Evolutionary conservation across 2,888 invertebrate species (phyloP).

Genomic region (Spodoptera exigua): DNA sequence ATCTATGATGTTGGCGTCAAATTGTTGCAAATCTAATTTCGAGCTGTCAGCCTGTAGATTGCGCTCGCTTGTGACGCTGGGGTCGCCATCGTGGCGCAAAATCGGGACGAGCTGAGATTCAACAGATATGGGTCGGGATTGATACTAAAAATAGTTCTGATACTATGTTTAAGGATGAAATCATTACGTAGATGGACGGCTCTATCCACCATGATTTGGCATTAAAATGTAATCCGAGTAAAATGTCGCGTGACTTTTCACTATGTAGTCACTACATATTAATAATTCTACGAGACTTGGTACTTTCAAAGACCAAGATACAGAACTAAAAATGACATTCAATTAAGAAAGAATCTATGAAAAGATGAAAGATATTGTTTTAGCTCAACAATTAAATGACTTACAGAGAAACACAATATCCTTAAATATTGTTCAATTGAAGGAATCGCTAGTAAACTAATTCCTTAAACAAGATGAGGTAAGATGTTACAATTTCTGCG

Average conservation of each 20-base stretch:
- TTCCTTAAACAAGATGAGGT: constrained; percentile 44
- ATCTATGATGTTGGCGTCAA: constrained; percentile 50
- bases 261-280: too few species aligned
- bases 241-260: too few species aligned
- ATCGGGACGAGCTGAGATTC: constrained; percentile 52
- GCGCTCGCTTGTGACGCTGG: constrained; percentile 62
- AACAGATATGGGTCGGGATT: constrained; percentile 51
- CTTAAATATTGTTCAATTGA: constrained; percentile 27
- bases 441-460: constrained; percentile 36
- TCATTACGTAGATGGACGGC: neutral
- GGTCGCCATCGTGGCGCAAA: constrained; percentile 45
- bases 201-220: neutral
- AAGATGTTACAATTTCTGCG: constrained; percentile 26
- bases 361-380: neutral
- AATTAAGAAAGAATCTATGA: neutral
- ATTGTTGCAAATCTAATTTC: constrained; percentile 78
- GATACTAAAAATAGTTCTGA: constrained; percentile 43
- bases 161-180: constrained; percentile 22
- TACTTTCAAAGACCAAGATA: too few species aligned
- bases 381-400: constrained; percentile 1
- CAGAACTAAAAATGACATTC: too few species aligned
- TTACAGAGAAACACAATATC: constrained; percentile 33
- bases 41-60: constrained; percentile 66
- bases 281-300: too few species aligned
- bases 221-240: neutral